phyloP scores from a whole-genome alignment of 2,113 vertebrate species.

The Rhabdornis inornatus region DNA sequence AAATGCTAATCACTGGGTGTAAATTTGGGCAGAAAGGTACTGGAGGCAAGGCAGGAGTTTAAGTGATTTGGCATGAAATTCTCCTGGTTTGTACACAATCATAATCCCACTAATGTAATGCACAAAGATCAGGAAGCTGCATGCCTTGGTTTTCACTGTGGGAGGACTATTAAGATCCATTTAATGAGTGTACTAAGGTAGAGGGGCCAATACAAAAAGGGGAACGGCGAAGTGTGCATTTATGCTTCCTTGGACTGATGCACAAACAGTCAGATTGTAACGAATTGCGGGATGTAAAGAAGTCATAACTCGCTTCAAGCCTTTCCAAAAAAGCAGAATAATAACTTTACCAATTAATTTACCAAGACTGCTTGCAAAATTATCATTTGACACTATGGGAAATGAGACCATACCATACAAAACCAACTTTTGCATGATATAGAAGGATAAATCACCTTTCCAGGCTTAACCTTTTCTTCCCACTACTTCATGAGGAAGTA shows the following conservation, averaged over 20 bases:
- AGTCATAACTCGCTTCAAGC: background rate
- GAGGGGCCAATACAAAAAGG: background rate
- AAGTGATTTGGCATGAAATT: background rate
- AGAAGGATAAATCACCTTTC: background rate
- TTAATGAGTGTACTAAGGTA: background rate
- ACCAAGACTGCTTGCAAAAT: background rate
- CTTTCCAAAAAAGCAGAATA: background rate
- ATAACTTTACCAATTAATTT: background rate
- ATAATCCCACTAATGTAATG: background rate
- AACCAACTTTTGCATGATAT: background rate
- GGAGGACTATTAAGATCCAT: background rate
- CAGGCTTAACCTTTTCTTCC: background rate
- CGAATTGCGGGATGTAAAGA: background rate
- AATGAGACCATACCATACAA: background rate
- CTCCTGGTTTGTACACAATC: background rate
- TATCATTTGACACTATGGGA: background rate
- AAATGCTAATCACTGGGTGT: background rate
- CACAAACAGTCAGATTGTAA: background rate
- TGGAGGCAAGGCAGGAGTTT: background rate
- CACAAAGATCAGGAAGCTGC: background rate
- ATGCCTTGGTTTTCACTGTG: background rate
- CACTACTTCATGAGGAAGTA: background rate
- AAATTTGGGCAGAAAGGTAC: background rate
- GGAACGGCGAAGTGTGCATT: background rate
- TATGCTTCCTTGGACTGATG: background rate